Percentiles rank a stretch among this genome's conserved stretches.
phyloP scores from a whole-genome alignment of 2,113 vertebrate species.

The Bambusicola thoracicus region DNA sequence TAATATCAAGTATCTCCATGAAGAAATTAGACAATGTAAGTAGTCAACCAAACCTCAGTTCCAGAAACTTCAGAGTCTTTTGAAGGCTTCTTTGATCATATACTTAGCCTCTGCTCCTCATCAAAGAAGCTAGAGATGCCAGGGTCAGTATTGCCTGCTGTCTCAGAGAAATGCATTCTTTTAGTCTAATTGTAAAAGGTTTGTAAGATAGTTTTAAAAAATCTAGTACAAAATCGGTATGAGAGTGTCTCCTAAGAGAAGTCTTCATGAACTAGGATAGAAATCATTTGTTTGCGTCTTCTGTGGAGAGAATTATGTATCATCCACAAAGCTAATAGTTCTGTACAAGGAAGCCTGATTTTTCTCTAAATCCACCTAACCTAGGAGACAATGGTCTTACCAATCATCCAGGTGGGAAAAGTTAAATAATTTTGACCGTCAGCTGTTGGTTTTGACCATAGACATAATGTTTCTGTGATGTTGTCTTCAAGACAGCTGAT shows the following conservation, averaged over 20 bases:
- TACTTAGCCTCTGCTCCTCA: neutral
- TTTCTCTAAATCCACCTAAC: neutral
- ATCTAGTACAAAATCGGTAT: neutral
- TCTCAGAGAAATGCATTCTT: neutral
- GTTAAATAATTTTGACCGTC: neutral
- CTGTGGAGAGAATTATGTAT: neutral
- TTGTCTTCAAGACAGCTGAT: neutral
- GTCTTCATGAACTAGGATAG: neutral
- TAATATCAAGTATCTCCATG: conserved; percentile 5
- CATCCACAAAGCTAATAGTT: neutral
- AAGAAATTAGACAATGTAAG: conserved; percentile 25
- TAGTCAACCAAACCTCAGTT: neutral
- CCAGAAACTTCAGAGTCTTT: neutral
- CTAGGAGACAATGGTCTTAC: neutral
- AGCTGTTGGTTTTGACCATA: neutral
- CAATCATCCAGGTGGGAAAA: neutral
- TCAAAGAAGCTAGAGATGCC: neutral
- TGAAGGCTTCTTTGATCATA: conserved; percentile 8
- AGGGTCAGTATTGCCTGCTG: neutral
- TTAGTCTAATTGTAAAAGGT: neutral
- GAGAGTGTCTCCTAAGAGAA: neutral
- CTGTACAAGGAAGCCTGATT: neutral
- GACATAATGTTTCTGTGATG: neutral
- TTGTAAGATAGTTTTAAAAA: neutral
- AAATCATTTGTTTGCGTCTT: neutral